Evolutionary conservation across 2,113 vertebrate species (phyloP), one percentile per base, ranked within the genome.

Genomic region (Nycticorax nycticorax): DNA sequence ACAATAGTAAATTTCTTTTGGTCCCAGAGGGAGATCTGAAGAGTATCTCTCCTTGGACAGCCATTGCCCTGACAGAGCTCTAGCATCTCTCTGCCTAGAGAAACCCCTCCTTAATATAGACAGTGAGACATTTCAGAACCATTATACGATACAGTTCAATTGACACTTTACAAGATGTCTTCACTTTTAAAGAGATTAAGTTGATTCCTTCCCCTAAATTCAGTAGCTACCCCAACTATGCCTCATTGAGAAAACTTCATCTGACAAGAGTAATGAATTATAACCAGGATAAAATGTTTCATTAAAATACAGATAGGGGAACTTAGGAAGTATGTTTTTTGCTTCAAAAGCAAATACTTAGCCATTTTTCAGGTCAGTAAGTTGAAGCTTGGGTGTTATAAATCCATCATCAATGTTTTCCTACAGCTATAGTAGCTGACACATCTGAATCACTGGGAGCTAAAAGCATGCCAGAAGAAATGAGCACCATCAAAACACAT

Each of bases 391-490:
- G 88, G 87, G 84, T 39, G 53, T 91, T 92, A 93, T 97, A 98
- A 98, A 98, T 98, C 97, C 82, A 96, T 97, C 91, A 92, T 43
- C 37, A 6, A 11, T 85, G 52, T 93, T 98, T 97, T 96, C 97
- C 97, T 80, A 60, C 92, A 96, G 96, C 97, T 96, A 89, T 27
- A 47, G 92, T 75, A 97, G 96, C 85, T 97, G 97, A 98, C 97
- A 97, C 85, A 92, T 98, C 95, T 96, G 95, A 97, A 97, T 97
- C 97, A 95, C 47, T 15, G 41, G 78, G 79, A 55, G 63, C 93
- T 92, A 82, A 89, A 97, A 97, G 92, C 93, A 94, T 93, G 97
- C 94, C 98, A 95, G 89, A 90, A 97, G 94, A 95, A 87, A 97
- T 41, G 85, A 96, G 84, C 53, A 37, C 96, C 88, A 72, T 96